These are phyloP conservation scores for Halichondria panicea DNA, from an alignment of 37 sponge, comb jelly and placozoan species.

Conservation along the genomic window DNA sequence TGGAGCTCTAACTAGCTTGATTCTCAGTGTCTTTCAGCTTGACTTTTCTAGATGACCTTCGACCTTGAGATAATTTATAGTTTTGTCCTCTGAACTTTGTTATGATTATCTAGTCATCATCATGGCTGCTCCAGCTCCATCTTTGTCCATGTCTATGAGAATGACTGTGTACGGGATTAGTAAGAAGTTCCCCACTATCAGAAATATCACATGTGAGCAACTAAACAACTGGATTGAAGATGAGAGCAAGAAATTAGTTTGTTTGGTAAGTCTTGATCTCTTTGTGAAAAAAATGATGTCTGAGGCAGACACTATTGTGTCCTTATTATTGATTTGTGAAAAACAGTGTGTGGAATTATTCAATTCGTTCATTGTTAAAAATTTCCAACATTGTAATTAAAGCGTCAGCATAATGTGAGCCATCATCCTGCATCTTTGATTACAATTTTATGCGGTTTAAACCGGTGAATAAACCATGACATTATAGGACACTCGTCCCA, in stretches of 20 bases:
- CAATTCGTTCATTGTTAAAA: background rate
- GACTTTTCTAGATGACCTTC: no score
- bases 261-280: conserved; percentile 20
- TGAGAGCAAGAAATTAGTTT: background rate
- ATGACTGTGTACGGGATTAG: conserved; percentile 33
- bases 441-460: background rate
- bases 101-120: no score
- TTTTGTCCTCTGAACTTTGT: no score
- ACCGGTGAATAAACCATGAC: no score
- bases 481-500: conserved; percentile 62
- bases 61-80: no score
- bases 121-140: no score
- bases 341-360: no score
- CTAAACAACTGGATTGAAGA: conserved; percentile 26
- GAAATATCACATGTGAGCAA: conserved; percentile 35
- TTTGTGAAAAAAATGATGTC: background rate
- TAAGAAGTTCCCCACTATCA: conserved; percentile 46
- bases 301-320: no score
- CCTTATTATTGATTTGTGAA: no score
- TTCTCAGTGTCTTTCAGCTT: no score
- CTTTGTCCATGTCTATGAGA: conserved; percentile 45
- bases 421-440: no score
- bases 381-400: background rate
- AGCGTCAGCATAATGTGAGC: background rate
- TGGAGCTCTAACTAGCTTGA: no score